These are phyloP conservation scores for Bombus confusus DNA, from an alignment of 1,140 invertebrate genomes.

Conservation along the genomic window DNA sequence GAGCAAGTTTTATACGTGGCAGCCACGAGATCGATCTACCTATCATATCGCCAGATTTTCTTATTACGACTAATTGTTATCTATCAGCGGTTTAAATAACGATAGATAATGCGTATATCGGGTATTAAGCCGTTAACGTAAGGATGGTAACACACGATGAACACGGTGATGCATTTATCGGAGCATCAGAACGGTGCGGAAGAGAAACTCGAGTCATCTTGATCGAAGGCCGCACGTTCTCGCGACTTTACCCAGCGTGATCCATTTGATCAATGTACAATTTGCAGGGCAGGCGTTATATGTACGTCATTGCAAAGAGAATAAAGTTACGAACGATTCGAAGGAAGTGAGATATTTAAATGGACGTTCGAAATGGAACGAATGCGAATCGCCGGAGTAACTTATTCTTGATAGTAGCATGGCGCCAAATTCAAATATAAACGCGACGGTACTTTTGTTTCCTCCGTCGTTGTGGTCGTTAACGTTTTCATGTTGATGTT, in stretches of 20 bases:
- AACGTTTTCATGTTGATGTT: constrained; percentile 66
- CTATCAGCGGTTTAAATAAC: constrained; percentile 65
- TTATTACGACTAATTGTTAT: constrained; percentile 76
- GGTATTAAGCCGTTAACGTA: constrained; percentile 61
- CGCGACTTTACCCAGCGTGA: constrained; percentile 33
- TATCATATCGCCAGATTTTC: constrained; percentile 81
- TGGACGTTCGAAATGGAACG: background rate
- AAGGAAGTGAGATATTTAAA: background rate
- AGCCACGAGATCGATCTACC: constrained; percentile 71
- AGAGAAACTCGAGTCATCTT: constrained; percentile 35
- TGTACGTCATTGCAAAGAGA: background rate
- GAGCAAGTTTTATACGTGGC: constrained; percentile 69
- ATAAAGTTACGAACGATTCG: background rate
- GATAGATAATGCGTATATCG: constrained; percentile 65
- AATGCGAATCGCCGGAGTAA: background rate
- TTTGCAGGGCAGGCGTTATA: background rate
- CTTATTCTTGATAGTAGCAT: background rate
- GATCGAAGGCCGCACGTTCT: constrained; percentile 44
- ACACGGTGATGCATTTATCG: constrained; percentile 46
- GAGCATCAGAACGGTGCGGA: constrained; percentile 7
- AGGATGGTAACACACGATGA: constrained; percentile 44
- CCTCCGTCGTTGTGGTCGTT: constrained; percentile 49
- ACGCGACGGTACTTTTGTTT: constrained; percentile 26
- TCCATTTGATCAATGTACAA: background rate
- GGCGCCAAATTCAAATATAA: constrained; percentile 12